Conservation (phyloP, 2,113 vertebrate species). For the Bufo gargarizans region DNA sequence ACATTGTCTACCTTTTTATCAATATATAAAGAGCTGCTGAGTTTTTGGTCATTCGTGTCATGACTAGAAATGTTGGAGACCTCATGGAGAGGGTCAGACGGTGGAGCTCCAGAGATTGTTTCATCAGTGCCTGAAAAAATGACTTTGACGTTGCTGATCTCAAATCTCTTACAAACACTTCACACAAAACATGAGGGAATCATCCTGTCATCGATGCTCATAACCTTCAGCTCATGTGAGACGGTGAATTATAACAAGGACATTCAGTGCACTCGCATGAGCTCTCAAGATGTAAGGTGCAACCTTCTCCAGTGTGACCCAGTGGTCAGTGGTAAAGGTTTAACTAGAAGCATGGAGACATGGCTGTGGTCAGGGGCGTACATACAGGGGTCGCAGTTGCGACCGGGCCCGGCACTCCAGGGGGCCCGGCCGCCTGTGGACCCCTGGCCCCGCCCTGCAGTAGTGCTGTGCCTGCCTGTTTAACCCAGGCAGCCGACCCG, state of each 20-base stretch:
- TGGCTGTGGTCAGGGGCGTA: too few species aligned
- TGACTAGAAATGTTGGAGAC: neutral
- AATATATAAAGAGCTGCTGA: neutral
- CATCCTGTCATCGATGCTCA: neutral
- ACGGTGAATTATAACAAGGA: neutral
- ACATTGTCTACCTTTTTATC: neutral
- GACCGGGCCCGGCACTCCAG: too few species aligned
- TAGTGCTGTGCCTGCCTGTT: too few species aligned
- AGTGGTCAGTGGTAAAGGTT: neutral
- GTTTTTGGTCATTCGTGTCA: neutral
- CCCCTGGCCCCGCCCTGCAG: too few species aligned
- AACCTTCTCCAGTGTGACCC: neutral
- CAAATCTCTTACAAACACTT: slow-evolving; percentile 30
- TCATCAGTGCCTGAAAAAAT: slow-evolving; percentile 16
- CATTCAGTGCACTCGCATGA: neutral
- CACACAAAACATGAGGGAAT: slow-evolving; percentile 31
- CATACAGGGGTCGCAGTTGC: too few species aligned
- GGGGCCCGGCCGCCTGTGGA: too few species aligned
- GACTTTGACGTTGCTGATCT: slow-evolving; percentile 28
- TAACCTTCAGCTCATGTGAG: slow-evolving; percentile 9
- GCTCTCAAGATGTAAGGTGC: neutral
- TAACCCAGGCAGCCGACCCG: too few species aligned
- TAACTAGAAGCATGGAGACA: neutral
- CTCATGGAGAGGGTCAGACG: neutral
- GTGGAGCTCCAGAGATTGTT: neutral